Base-by-base conservation (phyloP, 2,797 vertebrate species). In the Clarias fuscus region DNA sequence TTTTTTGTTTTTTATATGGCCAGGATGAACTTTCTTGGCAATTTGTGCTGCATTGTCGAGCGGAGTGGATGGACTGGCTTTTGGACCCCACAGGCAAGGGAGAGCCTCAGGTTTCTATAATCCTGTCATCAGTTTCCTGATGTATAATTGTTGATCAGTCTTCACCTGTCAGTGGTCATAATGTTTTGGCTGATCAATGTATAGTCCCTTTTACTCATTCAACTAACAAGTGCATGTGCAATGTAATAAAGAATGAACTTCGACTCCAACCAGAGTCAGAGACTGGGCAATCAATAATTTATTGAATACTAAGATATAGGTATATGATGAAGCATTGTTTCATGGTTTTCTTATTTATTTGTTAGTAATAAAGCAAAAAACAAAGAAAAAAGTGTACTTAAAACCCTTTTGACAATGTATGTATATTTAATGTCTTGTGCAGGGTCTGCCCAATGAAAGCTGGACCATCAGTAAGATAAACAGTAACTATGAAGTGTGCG, bases 381-480 rank as follows among this genome's bases (percentile, higher is more conserved):
- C n/a, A 4, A 27, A 43, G 6, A 43, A 40, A 20, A 30, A 7
- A 0, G 5, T 68, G 33, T 73, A 7, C 53, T 56, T 73, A 14
- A 73, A 73, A 73, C 40, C 22, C 2, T 0, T 73, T 73, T 27
- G 24, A 27, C 11, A 40, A 24, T 62, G 30, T 40, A 14, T 62
- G 22, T 43, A 15, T 24, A 62, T 43, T 2, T 59, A 10, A 20
- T 22, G 4, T 24, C 27, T 58, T 72, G 5, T 88, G 30, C 27
- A 99, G 98, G 97, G 98, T 78, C 95, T 99, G 68, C 98, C 98
- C 10, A 99, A 99, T 79, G 98, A 99, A 92, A 99, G 98, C 91
- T 99, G 98, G 98, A 96, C 96, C 91, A 97, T 99, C 92, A 98
- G 96, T 88, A 98, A 96, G 94, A 93, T 98, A 67, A 99, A 99